phyloP scores from a whole-genome alignment of 2,888 invertebrate species.

The Protophormia terraenovae region DNA sequence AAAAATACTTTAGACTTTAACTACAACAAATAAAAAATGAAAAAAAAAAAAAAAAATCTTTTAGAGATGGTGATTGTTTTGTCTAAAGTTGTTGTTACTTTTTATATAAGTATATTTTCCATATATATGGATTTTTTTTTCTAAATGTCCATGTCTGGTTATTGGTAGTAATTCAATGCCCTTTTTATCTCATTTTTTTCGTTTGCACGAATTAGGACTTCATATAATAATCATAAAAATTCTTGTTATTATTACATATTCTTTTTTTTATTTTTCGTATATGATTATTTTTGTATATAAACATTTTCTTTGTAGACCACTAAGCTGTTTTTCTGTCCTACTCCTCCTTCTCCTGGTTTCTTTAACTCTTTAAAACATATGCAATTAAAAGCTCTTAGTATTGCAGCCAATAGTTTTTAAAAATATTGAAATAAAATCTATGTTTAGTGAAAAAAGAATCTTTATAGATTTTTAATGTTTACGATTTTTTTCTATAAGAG shows the following conservation, averaged over 20 bases:
- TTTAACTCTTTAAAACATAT: too few relatives aligned
- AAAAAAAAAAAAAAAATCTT: background rate
- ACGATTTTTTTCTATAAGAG: background rate
- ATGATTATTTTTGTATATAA: background rate
- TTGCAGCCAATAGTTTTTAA: conserved; percentile 30
- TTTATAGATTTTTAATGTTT: conserved; percentile 56
- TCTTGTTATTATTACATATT: conserved; percentile 57
- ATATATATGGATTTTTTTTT: conserved; percentile 20
- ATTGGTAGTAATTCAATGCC: conserved; percentile 60
- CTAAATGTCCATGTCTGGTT: conserved; percentile 60
- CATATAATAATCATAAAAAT: conserved; percentile 58
- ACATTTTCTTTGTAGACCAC: conserved; percentile 16
- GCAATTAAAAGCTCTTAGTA: conserved; percentile 51
- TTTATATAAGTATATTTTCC: background rate
- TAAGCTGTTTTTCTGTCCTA: conserved; percentile 14
- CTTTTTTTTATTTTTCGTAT: conserved; percentile 10
- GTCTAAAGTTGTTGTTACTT: conserved; percentile 25
- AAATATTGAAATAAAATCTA: conserved; percentile 43
- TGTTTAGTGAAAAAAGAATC: conserved; percentile 14
- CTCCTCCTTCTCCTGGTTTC: background rate
- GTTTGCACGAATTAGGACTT: conserved; percentile 64
- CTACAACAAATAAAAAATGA: background rate
- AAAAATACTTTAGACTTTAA: conserved; percentile 21
- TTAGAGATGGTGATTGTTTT: conserved; percentile 46
- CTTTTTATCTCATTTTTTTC: conserved; percentile 35